Evolutionary conservation across 2,888 invertebrate species (phyloP).

Genomic region (Nephrotoma guestfalica): DNA sequence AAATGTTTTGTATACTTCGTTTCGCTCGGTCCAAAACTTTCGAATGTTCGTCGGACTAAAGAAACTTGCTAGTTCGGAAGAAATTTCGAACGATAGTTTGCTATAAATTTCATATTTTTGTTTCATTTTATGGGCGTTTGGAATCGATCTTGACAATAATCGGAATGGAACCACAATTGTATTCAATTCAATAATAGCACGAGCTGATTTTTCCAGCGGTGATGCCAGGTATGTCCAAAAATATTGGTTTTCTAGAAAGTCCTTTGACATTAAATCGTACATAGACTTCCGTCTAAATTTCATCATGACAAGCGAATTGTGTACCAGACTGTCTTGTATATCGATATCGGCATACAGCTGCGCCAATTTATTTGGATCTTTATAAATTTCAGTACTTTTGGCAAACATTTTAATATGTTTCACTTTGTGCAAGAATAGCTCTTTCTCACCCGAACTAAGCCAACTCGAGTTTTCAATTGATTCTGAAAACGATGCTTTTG

Average conservation of each 20-base stretch:
- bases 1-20: not conserved
- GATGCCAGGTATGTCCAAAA: not conserved
- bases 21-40: not conserved
- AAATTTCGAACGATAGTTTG: not conserved
- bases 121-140: not conserved
- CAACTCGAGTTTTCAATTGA: not conserved
- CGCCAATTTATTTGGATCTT: not conserved
- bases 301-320: not conserved
- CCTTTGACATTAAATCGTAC: not conserved
- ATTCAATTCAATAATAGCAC: not conserved
- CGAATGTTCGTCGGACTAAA: not conserved
- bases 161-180: not conserved
- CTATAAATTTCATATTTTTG: not conserved
- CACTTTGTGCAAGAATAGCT: not conserved
- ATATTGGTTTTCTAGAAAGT: not conserved
- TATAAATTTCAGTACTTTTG: not conserved
- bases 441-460: not conserved
- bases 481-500: not conserved
- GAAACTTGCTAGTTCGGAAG: not conserved
- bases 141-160: not conserved
- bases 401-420: not conserved
- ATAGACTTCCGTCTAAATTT: not conserved
- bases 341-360: not conserved
- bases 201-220: not conserved
- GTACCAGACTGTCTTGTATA: not conserved